These are phyloP conservation scores for Caenorhabditis sp. DNA, from an alignment of 2,888 invertebrate genomes.

Conservation along the genomic window DNA sequence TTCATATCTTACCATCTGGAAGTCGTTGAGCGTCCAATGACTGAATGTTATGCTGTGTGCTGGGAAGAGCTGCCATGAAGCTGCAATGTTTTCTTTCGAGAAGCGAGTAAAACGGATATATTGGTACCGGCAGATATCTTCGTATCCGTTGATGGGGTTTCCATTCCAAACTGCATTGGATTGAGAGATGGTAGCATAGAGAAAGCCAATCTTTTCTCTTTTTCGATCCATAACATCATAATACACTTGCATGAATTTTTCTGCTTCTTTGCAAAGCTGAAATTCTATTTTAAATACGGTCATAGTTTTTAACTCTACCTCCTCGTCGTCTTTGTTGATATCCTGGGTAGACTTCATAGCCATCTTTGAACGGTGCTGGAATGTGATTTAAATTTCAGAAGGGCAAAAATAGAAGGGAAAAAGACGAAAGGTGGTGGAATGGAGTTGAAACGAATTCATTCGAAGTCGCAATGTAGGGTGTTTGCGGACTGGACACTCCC, in stretches of 20 bases:
- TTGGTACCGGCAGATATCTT: conserved; percentile 88
- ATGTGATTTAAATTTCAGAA: not conserved
- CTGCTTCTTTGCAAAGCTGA: conserved; percentile 85
- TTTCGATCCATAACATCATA: conserved; percentile 92
- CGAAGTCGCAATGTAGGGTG: conserved; percentile 7
- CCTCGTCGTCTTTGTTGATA: conserved; percentile 61
- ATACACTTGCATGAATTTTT: conserved; percentile 92
- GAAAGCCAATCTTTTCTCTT: conserved; percentile 84
- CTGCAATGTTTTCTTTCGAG: conserved; percentile 82
- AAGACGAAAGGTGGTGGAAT: not conserved
- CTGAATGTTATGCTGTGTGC: conserved; percentile 89
- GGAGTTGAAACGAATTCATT: not conserved
- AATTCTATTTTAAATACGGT: not conserved
- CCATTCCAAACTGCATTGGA: conserved; percentile 93
- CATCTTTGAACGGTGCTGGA: conserved; percentile 21
- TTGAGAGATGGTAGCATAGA: conserved; percentile 87
- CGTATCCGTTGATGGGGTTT: conserved; percentile 90
- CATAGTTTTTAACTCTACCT: too few relatives aligned
- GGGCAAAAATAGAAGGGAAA: not conserved
- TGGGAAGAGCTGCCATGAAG: conserved; percentile 91
- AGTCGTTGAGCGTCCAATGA: conserved; percentile 90
- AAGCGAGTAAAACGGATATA: not conserved
- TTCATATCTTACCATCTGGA: conserved; percentile 37
- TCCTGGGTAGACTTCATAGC: conserved; percentile 50
- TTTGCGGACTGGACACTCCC: conserved; percentile 7